These are phyloP conservation scores for Siniperca obscura DNA, from an alignment of 2,797 vertebrate species.

Conservation along the genomic window DNA sequence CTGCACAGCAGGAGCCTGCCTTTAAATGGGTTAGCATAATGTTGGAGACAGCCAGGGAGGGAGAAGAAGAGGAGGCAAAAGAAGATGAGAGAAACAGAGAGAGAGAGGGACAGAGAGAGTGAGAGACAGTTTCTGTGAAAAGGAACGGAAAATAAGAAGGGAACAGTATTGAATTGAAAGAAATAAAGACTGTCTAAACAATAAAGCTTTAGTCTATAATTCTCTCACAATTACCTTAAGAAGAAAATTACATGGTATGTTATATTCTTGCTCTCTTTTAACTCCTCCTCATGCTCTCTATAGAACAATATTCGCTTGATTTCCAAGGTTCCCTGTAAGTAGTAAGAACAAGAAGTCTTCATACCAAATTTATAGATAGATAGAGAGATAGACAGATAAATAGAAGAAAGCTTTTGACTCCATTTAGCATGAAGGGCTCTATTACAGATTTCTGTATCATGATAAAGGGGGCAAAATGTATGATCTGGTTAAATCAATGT, in stretches of 20 bases:
- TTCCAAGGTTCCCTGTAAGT: background rate
- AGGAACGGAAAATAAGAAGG: slow-evolving; percentile 8
- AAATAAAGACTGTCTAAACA: slow-evolving; percentile 40
- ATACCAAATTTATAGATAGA: background rate
- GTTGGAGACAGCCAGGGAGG: slow-evolving; percentile 55
- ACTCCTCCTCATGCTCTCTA: slow-evolving; percentile 16
- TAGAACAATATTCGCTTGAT: slow-evolving; percentile 23
- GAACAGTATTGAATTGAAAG: slow-evolving; percentile 5
- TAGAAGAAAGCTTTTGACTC: too few species aligned
- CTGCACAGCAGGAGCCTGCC: slow-evolving; percentile 60
- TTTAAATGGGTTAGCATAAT: slow-evolving; percentile 76
- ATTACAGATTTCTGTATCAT: too few species aligned
- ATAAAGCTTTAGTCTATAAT: slow-evolving; percentile 47
- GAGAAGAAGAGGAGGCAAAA: slow-evolving; percentile 18
- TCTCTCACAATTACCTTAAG: slow-evolving; percentile 42
- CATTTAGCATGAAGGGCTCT: too few species aligned
- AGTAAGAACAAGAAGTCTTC: background rate
- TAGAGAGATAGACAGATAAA: too few species aligned
- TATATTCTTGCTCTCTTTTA: slow-evolving; percentile 37
- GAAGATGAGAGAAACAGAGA: slow-evolving; percentile 17
- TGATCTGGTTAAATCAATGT: too few species aligned
- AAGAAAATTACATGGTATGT: slow-evolving; percentile 49
- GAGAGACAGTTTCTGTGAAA: slow-evolving; percentile 22
- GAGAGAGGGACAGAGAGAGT: background rate
- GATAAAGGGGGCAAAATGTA: too few species aligned